A percentile compares a stretch with the other conserved stretches of the same genome.
These are phyloP conservation scores for Euura lappo DNA, from an alignment of 1,140 invertebrate species.

Conservation along the genomic window DNA sequence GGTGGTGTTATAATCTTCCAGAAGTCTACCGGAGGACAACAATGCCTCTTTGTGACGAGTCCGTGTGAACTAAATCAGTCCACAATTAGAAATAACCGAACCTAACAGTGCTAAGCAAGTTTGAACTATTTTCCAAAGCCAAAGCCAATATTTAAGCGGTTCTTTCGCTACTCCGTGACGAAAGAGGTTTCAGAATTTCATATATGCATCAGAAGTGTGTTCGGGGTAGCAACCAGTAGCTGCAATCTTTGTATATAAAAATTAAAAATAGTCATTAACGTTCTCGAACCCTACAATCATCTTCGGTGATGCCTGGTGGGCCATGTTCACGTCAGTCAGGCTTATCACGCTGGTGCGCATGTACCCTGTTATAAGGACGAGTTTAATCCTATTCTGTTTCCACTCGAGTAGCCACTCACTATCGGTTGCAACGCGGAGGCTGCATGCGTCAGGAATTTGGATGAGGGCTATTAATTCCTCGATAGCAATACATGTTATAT, in stretches of 20 bases:
- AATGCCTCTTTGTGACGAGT: not conserved
- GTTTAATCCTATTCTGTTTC: constrained; percentile 1
- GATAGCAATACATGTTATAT: too few relatives aligned
- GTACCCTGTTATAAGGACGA: not conserved
- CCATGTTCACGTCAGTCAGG: constrained; percentile 2
- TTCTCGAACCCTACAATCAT: not conserved
- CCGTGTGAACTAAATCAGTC: constrained; percentile 4
- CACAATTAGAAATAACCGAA: not conserved
- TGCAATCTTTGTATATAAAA: not conserved
- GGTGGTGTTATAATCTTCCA: not conserved
- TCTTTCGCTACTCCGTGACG: too few relatives aligned
- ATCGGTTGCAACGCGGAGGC: not conserved
- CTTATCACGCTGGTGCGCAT: not conserved
- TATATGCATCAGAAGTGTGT: too few relatives aligned
- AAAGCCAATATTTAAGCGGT: too few relatives aligned
- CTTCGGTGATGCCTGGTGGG: not conserved
- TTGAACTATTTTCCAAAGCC: not conserved
- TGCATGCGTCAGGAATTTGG: not conserved
- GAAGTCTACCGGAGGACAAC: not conserved
- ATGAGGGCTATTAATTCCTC: not conserved
- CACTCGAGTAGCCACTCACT: not conserved
- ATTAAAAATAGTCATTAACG: constrained; percentile 1
- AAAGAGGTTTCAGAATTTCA: too few relatives aligned
- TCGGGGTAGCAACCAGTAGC: too few relatives aligned
- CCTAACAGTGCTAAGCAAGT: not conserved